phyloP scores from a whole-genome alignment of 1,140 invertebrate species.

The Solenopsis fugax region DNA sequence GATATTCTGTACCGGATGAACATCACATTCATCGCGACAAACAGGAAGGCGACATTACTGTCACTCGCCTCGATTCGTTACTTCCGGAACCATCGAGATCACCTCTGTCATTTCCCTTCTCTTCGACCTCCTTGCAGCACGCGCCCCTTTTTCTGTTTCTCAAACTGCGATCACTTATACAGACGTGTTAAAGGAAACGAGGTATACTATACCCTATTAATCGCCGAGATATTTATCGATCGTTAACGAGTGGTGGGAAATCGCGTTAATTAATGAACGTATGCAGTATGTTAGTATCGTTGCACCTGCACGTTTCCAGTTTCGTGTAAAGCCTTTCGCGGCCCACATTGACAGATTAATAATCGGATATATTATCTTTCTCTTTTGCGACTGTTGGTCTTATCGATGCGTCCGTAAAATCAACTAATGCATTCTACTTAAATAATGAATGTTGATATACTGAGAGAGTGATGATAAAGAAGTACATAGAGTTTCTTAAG shows the following conservation, averaged over 20 bases:
- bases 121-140: slow-evolving; percentile 15
- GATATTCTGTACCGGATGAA: slow-evolving; percentile 1
- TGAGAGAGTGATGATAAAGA: not conserved
- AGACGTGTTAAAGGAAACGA: slow-evolving; percentile 50
- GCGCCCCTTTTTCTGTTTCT: slow-evolving; percentile 40
- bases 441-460: slow-evolving; percentile 21
- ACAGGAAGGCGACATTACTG: not conserved
- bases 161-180: slow-evolving; percentile 36
- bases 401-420: not conserved
- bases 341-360: slow-evolving; percentile 70
- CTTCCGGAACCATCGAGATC: slow-evolving; percentile 27
- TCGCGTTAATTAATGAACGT: slow-evolving; percentile 66
- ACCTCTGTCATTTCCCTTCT: not conserved
- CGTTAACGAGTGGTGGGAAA: slow-evolving; percentile 65
- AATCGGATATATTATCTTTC: slow-evolving; percentile 64
- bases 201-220: slow-evolving; percentile 70
- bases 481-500: not conserved
- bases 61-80: slow-evolving; percentile 24
- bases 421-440: not conserved
- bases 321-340: slow-evolving; percentile 65
- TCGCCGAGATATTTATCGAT: slow-evolving; percentile 72
- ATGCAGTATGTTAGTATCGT: slow-evolving; percentile 44
- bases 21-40: not conserved
- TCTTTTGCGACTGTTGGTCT: too few relatives aligned
- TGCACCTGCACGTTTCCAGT: slow-evolving; percentile 72